phyloP scores from a whole-genome alignment of 1,140 invertebrate species.

The Mylabris phalerata region DNA sequence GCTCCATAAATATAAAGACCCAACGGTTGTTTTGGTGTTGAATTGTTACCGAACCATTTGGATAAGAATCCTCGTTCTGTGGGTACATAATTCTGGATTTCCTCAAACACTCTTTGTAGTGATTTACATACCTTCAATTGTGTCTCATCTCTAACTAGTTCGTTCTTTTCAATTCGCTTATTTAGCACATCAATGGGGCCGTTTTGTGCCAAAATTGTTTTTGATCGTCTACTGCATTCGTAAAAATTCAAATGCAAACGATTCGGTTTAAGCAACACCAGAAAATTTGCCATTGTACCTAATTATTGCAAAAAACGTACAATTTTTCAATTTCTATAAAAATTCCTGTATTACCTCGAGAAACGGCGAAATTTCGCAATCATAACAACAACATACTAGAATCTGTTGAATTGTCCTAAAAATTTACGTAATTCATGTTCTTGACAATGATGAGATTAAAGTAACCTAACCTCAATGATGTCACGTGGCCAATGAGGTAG shows the following conservation, averaged over 20 bases:
- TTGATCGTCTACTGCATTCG: not conserved
- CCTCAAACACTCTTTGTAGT: slow-evolving; percentile 63
- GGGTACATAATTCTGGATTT: slow-evolving; percentile 56
- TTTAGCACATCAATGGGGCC: slow-evolving; percentile 41
- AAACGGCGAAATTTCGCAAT: too few relatives aligned
- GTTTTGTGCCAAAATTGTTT: not conserved
- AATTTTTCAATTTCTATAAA: too few relatives aligned
- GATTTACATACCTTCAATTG: slow-evolving; percentile 61
- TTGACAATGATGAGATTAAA: too few relatives aligned
- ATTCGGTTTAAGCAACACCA: not conserved
- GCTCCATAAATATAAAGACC: slow-evolving; percentile 80
- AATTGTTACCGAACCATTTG: slow-evolving; percentile 40
- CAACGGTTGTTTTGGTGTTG: slow-evolving; percentile 52
- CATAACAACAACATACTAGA: too few relatives aligned
- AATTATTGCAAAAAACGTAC: too few relatives aligned
- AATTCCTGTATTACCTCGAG: too few relatives aligned
- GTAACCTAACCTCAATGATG: too few relatives aligned
- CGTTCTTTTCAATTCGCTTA: slow-evolving; percentile 53
- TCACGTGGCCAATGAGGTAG: too few relatives aligned
- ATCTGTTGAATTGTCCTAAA: too few relatives aligned
- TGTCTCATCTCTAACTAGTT: slow-evolving; percentile 59
- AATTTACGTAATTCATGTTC: too few relatives aligned
- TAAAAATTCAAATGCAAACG: not conserved
- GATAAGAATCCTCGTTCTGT: slow-evolving; percentile 42
- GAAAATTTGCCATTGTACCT: too few relatives aligned